These are phyloP conservation scores for Erannis defoliaria DNA, from an alignment of 2,888 invertebrate species.

Conservation along the genomic window DNA sequence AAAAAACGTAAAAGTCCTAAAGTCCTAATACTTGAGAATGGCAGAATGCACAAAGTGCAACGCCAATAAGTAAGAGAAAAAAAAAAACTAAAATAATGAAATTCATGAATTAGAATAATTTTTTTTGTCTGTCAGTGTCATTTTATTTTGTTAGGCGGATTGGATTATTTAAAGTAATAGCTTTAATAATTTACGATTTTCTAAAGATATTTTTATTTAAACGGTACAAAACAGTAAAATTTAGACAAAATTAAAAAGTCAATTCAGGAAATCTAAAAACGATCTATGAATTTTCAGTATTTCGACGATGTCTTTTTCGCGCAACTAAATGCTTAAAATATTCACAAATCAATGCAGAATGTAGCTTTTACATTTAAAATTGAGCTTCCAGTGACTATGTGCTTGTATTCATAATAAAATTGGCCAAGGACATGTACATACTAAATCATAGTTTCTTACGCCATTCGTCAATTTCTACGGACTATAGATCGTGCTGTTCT, in stretches of 20 bases:
- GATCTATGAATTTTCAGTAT: slow-evolving; percentile 16
- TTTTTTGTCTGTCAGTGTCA: slow-evolving; percentile 53
- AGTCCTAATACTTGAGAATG: too few species aligned
- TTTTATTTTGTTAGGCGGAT: slow-evolving; percentile 40
- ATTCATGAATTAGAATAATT: slow-evolving; percentile 47
- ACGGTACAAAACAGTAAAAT: slow-evolving; percentile 9
- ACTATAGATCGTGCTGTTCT: slow-evolving; percentile 76
- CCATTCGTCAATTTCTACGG: slow-evolving; percentile 76
- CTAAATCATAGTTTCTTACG: slow-evolving; percentile 75
- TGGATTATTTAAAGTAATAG: slow-evolving; percentile 22
- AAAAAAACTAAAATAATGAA: too few species aligned
- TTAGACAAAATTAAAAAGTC: neutral
- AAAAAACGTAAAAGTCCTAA: too few species aligned
- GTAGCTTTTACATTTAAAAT: slow-evolving; percentile 51
- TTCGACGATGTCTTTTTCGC: slow-evolving; percentile 19
- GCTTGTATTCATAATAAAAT: slow-evolving; percentile 67
- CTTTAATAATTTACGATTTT: slow-evolving; percentile 16
- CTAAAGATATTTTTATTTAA: slow-evolving; percentile 5
- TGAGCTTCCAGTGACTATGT: slow-evolving; percentile 70
- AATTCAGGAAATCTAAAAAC: neutral
- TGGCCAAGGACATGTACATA: slow-evolving; percentile 84
- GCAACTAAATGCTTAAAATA: slow-evolving; percentile 24
- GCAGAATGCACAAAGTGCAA: too few species aligned
- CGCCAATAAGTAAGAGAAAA: too few species aligned
- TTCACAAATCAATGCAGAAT: slow-evolving; percentile 54